These are phyloP conservation scores for Pseudoips prasinana DNA, from an alignment of 2,888 invertebrate genomes.

Conservation along the genomic window DNA sequence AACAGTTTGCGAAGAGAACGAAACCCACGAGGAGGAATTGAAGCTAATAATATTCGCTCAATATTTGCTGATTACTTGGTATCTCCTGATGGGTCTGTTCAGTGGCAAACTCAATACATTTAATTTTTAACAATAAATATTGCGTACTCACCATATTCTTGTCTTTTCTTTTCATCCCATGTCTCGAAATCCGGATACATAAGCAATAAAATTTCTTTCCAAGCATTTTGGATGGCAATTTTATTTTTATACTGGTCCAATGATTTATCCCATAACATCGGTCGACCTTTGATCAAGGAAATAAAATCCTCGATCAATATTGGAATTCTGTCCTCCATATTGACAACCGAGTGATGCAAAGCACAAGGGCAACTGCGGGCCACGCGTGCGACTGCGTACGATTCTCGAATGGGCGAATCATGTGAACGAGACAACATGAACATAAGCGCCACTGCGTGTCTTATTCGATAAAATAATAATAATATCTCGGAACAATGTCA, in stretches of 20 bases:
- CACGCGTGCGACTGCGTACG: conserved; percentile 1
- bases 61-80: conserved; percentile 6
- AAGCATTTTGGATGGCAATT: too few relatives aligned
- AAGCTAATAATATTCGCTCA: conserved; percentile 9
- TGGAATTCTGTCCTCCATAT: conserved; percentile 1
- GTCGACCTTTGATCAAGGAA: conserved; percentile 4
- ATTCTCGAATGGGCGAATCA: too few relatives aligned
- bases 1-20: too few relatives aligned
- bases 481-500: too few relatives aligned
- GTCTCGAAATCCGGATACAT: too few relatives aligned
- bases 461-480: too few relatives aligned
- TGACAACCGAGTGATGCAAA: conserved; percentile 1
- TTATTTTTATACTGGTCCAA: too few relatives aligned
- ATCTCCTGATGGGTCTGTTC: conserved; percentile 7
- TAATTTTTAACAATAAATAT: conserved; percentile 3
- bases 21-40: conserved; percentile 8
- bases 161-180: conserved; percentile 7
- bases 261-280: conserved; percentile 2
- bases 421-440: too few relatives aligned
- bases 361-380: conserved; percentile 1
- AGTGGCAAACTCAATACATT: conserved; percentile 7
- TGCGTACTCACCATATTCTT: conserved; percentile 6
- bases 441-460: too few relatives aligned
- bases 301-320: conserved; percentile 5
- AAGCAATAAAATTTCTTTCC: conserved; percentile 2